phyloP scores from a whole-genome alignment of 2,113 vertebrate genomes.

The Raja brachyura region DNA sequence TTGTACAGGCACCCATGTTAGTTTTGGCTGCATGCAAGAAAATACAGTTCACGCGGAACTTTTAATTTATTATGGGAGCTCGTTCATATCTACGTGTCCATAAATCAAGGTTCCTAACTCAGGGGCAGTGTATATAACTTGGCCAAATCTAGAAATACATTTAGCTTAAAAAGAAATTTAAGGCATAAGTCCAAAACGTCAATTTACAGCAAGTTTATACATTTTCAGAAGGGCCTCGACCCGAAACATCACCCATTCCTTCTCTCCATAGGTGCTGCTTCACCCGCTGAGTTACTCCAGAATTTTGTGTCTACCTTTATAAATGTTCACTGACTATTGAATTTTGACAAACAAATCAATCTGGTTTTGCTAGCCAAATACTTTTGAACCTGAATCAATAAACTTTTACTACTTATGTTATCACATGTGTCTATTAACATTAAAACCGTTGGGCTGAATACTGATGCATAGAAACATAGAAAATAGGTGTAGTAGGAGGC shows the following conservation, averaged over 20 bases:
- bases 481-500: too few species aligned
- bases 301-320: not conserved
- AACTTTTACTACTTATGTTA: not conserved
- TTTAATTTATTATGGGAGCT: too few species aligned
- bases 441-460: not conserved
- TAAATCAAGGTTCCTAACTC: too few species aligned
- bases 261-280: too few species aligned
- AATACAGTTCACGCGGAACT: too few species aligned
- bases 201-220: not conserved
- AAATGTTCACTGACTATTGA: not conserved
- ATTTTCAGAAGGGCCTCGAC: too few species aligned
- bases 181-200: not conserved
- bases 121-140: not conserved
- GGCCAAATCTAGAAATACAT: not conserved
- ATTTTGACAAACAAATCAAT: not conserved
- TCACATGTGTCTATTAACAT: not conserved
- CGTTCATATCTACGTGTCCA: too few species aligned
- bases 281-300: too few species aligned
- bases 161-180: not conserved
- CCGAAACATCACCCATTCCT: too few species aligned
- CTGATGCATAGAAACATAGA: too few species aligned
- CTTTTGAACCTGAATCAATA: not conserved
- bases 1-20: too few species aligned
- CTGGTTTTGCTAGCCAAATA: not conserved
- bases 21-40: too few species aligned